Percentiles rank a stretch among this genome's conserved stretches.
Conservation (phyloP, 92 coral and sea anemone species). For the Porites rus region DNA sequence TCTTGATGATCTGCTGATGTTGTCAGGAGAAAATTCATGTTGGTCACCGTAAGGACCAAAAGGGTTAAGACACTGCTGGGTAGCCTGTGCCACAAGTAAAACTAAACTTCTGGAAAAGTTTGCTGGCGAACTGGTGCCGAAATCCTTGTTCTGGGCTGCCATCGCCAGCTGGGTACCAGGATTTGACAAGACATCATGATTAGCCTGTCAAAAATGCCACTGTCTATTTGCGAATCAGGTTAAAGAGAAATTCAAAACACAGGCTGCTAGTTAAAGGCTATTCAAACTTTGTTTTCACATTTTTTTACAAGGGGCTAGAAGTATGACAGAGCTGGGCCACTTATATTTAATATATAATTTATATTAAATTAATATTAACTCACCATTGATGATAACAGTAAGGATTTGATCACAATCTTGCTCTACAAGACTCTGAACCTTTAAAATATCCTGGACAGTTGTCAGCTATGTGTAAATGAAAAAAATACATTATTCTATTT, state of each 20-base stretch:
- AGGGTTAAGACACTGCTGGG: too few relatives aligned
- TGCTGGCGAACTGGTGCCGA: too few relatives aligned
- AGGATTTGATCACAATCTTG: slow-evolving; percentile 37
- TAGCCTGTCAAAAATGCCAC: background rate
- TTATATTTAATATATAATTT: background rate
- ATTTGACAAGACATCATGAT: background rate
- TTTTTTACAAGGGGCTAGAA: background rate
- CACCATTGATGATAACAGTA: slow-evolving; percentile 34
- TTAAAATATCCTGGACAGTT: slow-evolving; percentile 41
- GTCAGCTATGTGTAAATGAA: slow-evolving; percentile 23
- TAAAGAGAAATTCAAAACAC: background rate
- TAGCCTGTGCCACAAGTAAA: too few relatives aligned
- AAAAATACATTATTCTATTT: background rate
- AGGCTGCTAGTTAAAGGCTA: too few relatives aligned
- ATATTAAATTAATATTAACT: background rate
- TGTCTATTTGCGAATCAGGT: too few relatives aligned
- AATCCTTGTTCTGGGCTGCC: too few relatives aligned
- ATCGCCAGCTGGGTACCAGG: background rate
- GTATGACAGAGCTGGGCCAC: background rate
- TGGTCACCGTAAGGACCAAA: too few relatives aligned
- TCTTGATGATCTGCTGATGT: too few relatives aligned
- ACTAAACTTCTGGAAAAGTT: too few relatives aligned
- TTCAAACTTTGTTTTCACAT: background rate
- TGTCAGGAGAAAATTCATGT: too few relatives aligned
- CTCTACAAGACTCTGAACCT: slow-evolving; percentile 54